phyloP scores from a whole-genome alignment of 2,888 invertebrate genomes.

The Schizaphis graminum region DNA sequence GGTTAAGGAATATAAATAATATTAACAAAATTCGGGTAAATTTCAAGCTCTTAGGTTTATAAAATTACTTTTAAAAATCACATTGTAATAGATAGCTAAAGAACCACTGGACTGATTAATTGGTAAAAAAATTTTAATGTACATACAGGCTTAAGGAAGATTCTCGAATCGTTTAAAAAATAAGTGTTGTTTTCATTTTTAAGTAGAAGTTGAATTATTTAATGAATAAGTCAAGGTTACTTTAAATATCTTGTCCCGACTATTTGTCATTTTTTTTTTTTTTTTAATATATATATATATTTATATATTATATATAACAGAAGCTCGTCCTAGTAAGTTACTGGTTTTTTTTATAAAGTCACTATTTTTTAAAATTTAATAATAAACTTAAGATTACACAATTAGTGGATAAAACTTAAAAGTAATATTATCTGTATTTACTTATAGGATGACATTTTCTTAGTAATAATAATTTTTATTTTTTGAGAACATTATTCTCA shows the following conservation, averaged over 20 bases:
- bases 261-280: slow-evolving; percentile 64
- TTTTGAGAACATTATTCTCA: slow-evolving; percentile 64
- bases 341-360: slow-evolving; percentile 65
- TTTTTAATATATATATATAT: slow-evolving; percentile 58
- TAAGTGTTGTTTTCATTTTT: slow-evolving; percentile 66
- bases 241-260: slow-evolving; percentile 66
- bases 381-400: slow-evolving; percentile 64
- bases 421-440: slow-evolving; percentile 65
- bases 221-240: slow-evolving; percentile 67
- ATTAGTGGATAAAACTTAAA: slow-evolving; percentile 57
- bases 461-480: slow-evolving; percentile 66
- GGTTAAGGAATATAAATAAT: slow-evolving; percentile 63
- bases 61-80: slow-evolving; percentile 65
- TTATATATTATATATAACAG: slow-evolving; percentile 50
- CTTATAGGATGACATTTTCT: slow-evolving; percentile 65
- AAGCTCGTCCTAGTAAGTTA: slow-evolving; percentile 64
- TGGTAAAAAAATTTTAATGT: slow-evolving; percentile 63
- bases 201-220: slow-evolving; percentile 66
- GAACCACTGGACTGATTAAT: slow-evolving; percentile 66
- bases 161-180: slow-evolving; percentile 66
- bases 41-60: slow-evolving; percentile 65
- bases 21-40: slow-evolving; percentile 65
- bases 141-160: slow-evolving; percentile 66
- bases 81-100: slow-evolving; percentile 66
- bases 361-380: slow-evolving; percentile 64